Percentiles rank a stretch among this genome's conserved stretches.
Conservation (phyloP, 2,888 invertebrate species). For the Chesias legatella region DNA sequence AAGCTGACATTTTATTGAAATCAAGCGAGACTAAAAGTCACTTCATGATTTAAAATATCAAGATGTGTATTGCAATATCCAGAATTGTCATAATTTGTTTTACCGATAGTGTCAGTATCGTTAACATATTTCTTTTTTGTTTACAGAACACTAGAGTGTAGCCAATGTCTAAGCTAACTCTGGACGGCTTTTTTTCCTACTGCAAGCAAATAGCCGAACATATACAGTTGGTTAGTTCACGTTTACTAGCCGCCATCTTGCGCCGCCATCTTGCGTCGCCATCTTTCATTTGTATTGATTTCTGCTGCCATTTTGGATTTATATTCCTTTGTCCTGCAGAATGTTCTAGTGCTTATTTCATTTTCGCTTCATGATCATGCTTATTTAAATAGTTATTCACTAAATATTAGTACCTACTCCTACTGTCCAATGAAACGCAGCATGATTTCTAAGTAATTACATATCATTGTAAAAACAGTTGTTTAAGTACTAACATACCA, state of each 20-base stretch:
- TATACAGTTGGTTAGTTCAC: slow-evolving; percentile 77
- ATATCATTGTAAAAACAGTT: too few species aligned
- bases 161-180: slow-evolving; percentile 73
- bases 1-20: too few species aligned
- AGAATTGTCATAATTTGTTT: background rate
- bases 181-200: slow-evolving; percentile 80
- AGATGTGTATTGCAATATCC: too few species aligned
- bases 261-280: slow-evolving; percentile 41
- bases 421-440: too few species aligned
- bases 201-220: slow-evolving; percentile 80
- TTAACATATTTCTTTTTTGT: slow-evolving; percentile 60
- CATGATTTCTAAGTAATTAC: too few species aligned
- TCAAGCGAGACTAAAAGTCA: too few species aligned
- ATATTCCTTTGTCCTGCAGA: slow-evolving; percentile 9
- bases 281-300: slow-evolving; percentile 33
- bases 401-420: too few species aligned
- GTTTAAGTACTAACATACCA: too few species aligned
- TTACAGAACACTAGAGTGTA: slow-evolving; percentile 68
- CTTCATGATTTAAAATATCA: too few species aligned
- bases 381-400: too few species aligned
- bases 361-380: background rate
- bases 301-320: slow-evolving; percentile 27
- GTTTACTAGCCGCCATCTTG: slow-evolving; percentile 49
- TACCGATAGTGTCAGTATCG: slow-evolving; percentile 30
- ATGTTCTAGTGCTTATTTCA: background rate